Conservation (phyloP, 2,113 vertebrate genomes). For the Platysteira castanea region DNA sequence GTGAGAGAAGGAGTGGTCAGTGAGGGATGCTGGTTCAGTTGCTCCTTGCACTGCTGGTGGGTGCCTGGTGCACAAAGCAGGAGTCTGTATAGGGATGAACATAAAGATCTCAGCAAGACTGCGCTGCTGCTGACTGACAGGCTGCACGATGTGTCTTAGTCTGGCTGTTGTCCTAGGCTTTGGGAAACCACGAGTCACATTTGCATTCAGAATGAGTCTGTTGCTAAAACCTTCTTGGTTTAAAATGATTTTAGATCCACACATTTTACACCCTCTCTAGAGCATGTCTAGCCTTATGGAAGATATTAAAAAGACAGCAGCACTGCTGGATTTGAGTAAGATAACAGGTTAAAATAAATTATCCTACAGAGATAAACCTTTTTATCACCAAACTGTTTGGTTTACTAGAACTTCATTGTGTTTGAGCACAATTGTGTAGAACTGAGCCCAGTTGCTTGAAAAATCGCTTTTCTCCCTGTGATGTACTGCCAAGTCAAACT, state of each 20-base stretch:
- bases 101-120: not conserved
- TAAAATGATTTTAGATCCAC: not conserved
- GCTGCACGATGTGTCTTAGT: not conserved
- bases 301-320: not conserved
- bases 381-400: not conserved
- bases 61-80: accelerated
- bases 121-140: not conserved
- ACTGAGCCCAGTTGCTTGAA: not conserved
- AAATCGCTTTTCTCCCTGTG: not conserved
- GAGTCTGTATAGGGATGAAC: accelerated
- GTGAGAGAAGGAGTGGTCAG: not conserved
- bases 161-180: not conserved
- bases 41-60: not conserved
- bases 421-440: not conserved
- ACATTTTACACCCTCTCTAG: not conserved
- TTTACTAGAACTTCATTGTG: not conserved
- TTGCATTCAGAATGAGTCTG: not conserved
- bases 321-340: not conserved
- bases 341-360: not conserved
- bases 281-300: not conserved
- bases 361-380: not conserved
- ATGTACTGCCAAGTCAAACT: not conserved
- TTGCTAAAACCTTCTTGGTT: not conserved
- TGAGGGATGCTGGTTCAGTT: not conserved
- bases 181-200: not conserved